These are phyloP conservation scores for Apotomis capreana DNA, from an alignment of 2,888 invertebrate species.

Conservation along the genomic window DNA sequence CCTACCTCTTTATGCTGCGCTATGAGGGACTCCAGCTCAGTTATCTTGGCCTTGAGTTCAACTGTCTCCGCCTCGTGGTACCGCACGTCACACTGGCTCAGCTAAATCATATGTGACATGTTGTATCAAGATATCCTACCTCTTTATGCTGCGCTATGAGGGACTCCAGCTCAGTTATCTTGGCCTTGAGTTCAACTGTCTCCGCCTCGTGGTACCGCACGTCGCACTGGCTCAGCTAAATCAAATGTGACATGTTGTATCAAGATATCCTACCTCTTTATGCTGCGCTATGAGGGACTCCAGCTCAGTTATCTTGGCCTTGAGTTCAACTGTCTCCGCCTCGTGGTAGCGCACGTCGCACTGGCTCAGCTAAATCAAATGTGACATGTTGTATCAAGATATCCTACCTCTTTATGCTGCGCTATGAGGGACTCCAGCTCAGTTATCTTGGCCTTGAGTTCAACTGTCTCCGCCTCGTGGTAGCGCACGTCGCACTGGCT, in stretches of 20 bases:
- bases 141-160: constrained; percentile 80
- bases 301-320: constrained; percentile 80
- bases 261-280: constrained; percentile 67
- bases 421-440: constrained; percentile 81
- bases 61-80: constrained; percentile 86
- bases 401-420: constrained; percentile 77
- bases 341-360: constrained; percentile 89
- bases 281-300: constrained; percentile 81
- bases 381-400: constrained; percentile 84
- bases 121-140: constrained; percentile 60
- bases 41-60: constrained; percentile 84
- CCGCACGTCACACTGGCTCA: constrained; percentile 88
- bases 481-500: constrained; percentile 88
- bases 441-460: constrained; percentile 82
- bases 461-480: constrained; percentile 86
- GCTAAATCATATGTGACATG: constrained; percentile 91
- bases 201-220: constrained; percentile 87
- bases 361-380: constrained; percentile 89
- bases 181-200: constrained; percentile 83
- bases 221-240: constrained; percentile 89
- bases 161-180: constrained; percentile 81
- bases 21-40: constrained; percentile 80
- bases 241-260: constrained; percentile 88
- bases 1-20: constrained; percentile 79
- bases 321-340: constrained; percentile 84